Percentiles rank a stretch among this genome's conserved stretches.
phyloP scores from a whole-genome alignment of 2,113 vertebrate genomes.

The Camelus dromedarius region DNA sequence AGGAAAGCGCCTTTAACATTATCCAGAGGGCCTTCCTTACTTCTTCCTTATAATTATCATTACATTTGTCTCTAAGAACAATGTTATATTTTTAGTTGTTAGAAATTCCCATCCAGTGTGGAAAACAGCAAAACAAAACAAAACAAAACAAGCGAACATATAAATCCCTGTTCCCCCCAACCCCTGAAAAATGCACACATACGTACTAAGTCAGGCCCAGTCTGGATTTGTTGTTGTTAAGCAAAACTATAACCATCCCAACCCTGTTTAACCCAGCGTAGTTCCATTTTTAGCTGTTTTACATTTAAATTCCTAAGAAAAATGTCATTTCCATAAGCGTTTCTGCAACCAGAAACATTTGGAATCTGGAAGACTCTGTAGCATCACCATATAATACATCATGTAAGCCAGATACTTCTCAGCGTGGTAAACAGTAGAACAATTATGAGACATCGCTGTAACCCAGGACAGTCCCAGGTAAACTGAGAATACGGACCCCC shows the following conservation, averaged over 20 bases:
- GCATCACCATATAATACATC: background rate
- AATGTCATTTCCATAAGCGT: slow-evolving; percentile 39
- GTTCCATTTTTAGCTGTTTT: slow-evolving; percentile 45
- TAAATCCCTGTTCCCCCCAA: accelerated
- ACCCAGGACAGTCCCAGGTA: background rate
- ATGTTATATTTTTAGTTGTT: background rate
- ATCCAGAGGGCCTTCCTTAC: background rate
- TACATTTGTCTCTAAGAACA: background rate
- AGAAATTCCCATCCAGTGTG: background rate
- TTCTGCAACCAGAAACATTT: background rate
- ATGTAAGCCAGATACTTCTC: background rate
- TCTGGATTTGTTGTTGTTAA: background rate
- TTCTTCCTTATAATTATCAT: background rate
- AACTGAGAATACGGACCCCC: background rate
- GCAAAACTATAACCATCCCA: background rate
- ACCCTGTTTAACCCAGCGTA: background rate
- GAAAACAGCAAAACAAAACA: background rate
- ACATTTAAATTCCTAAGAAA: slow-evolving; percentile 2
- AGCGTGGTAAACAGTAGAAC: background rate
- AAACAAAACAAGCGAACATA: background rate
- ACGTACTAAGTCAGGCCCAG: background rate
- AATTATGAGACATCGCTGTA: background rate
- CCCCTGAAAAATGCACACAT: too few species aligned
- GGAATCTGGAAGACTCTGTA: background rate
- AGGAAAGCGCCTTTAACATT: background rate